These are phyloP conservation scores for Mimachlamys varia DNA, from an alignment of 2,888 invertebrate genomes.

Conservation along the genomic window DNA sequence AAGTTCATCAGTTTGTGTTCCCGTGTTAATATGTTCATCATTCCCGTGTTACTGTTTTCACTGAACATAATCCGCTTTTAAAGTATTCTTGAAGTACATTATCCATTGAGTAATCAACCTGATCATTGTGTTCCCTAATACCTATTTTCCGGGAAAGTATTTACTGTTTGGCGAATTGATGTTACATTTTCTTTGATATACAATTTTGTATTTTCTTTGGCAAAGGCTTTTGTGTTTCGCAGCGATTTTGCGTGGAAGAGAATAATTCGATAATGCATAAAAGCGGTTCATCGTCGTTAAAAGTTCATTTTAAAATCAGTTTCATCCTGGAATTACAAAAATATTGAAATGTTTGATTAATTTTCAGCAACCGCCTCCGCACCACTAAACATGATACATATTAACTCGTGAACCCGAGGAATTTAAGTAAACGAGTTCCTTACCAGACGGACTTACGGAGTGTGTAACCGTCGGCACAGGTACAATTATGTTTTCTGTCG, in stretches of 20 bases:
- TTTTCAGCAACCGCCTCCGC: too few species aligned
- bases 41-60: too few species aligned
- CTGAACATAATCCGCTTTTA: too few species aligned
- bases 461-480: neutral
- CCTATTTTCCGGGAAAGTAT: too few species aligned
- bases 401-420: neutral
- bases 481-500: neutral
- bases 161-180: too few species aligned
- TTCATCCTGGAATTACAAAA: neutral
- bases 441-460: neutral
- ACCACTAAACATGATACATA: neutral
- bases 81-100: too few species aligned
- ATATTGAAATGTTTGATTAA: neutral
- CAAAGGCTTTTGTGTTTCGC: neutral
- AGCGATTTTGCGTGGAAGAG: neutral
- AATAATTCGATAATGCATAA: neutral
- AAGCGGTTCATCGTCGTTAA: neutral
- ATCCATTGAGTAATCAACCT: too few species aligned
- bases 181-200: too few species aligned
- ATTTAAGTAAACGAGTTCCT: neutral
- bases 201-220: too few species aligned
- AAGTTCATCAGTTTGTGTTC: too few species aligned
- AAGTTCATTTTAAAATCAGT: neutral
- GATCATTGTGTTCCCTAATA: too few species aligned
- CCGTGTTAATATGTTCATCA: too few species aligned